These are phyloP conservation scores for Mythimna pallens DNA, from an alignment of 2,888 invertebrate species.

Conservation along the genomic window DNA sequence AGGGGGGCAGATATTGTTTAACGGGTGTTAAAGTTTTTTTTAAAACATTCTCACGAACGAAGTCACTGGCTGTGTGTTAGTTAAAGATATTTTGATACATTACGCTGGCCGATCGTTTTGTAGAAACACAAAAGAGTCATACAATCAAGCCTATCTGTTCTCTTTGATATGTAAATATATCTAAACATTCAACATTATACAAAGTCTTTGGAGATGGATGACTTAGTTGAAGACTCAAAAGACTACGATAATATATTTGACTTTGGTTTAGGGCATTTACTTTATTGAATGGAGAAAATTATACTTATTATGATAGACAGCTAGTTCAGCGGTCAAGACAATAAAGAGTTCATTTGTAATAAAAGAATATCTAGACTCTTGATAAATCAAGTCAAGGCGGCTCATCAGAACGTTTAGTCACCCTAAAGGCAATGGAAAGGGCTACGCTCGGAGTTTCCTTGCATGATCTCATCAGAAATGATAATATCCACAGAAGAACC, in stretches of 20 bases:
- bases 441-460: too few species aligned
- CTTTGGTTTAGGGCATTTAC: constrained; percentile 10
- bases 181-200: constrained; percentile 19
- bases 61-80: too few species aligned
- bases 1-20: too few species aligned
- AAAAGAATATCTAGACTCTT: too few species aligned
- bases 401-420: too few species aligned
- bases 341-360: not conserved
- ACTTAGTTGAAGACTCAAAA: constrained; percentile 25
- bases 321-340: not conserved
- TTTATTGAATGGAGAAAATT: constrained; percentile 1
- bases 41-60: too few species aligned
- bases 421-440: too few species aligned
- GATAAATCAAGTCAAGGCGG: too few species aligned
- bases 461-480: too few species aligned
- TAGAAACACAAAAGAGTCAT: constrained; percentile 22
- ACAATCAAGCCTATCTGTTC: constrained; percentile 43
- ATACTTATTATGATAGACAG: not conserved
- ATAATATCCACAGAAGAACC: too few species aligned
- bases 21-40: too few species aligned
- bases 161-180: constrained; percentile 54
- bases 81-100: constrained; percentile 11
- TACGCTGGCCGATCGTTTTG: constrained; percentile 10
- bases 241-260: constrained; percentile 29
- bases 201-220: constrained; percentile 30